Percentiles rank a stretch among this genome's conserved stretches.
Evolutionary conservation across 2,113 vertebrate species (phyloP).

Genomic region (Cynocephalus volans): DNA sequence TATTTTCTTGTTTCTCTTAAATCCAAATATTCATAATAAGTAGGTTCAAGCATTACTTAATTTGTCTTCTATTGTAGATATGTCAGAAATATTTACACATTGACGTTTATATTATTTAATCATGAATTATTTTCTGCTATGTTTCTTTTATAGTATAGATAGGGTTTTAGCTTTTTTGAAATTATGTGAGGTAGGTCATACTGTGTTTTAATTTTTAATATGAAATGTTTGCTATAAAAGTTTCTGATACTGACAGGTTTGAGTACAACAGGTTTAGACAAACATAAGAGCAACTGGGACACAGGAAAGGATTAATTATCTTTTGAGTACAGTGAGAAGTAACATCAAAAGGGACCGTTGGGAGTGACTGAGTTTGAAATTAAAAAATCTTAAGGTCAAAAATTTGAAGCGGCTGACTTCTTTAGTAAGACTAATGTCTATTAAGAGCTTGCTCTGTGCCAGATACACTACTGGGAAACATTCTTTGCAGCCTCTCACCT

Average conservation of each 20-base stretch:
- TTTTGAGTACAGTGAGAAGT: neutral
- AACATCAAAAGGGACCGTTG: neutral
- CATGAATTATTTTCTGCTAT: neutral
- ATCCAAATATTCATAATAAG: neutral
- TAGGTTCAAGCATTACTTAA: neutral
- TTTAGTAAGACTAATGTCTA: neutral
- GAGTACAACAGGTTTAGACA: neutral
- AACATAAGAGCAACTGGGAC: neutral
- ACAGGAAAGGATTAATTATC: neutral
- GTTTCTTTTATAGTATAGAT: neutral
- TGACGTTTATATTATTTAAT: neutral
- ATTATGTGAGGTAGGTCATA: neutral
- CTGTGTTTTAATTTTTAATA: constrained; percentile 6
- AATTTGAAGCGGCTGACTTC: neutral
- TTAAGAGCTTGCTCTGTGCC: neutral
- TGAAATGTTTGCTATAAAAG: neutral
- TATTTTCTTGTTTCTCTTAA: constrained; percentile 33
- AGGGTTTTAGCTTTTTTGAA: neutral
- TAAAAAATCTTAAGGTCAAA: neutral
- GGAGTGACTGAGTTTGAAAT: neutral
- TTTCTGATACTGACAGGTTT: neutral
- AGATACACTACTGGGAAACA: neutral
- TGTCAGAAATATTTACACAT: neutral
- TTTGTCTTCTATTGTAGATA: neutral
- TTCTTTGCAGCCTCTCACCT: neutral